phyloP scores from a whole-genome alignment of 2,797 vertebrate genomes.

The Varecia variegata region DNA sequence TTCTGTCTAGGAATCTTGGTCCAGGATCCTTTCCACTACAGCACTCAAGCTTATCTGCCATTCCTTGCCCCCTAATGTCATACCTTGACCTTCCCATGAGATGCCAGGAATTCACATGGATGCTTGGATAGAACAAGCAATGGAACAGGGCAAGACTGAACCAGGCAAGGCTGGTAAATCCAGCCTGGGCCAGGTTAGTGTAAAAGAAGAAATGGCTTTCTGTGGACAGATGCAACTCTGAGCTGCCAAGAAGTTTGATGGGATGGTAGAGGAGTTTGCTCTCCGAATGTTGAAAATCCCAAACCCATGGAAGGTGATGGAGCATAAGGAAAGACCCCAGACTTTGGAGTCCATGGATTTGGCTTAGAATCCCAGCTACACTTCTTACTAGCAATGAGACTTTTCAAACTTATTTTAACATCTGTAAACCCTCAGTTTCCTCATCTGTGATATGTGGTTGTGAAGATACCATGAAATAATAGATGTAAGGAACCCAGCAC shows the following conservation, averaged over 20 bases:
- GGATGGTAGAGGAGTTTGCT: background rate
- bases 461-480: background rate
- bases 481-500: background rate
- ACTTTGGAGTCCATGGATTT: background rate
- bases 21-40: background rate
- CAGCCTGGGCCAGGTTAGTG: background rate
- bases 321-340: background rate
- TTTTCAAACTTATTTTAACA: background rate
- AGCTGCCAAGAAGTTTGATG: background rate
- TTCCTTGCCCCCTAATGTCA: background rate
- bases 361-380: background rate
- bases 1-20: background rate
- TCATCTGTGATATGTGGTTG: background rate
- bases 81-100: background rate
- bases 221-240: background rate
- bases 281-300: background rate
- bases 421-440: background rate
- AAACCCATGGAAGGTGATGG: background rate
- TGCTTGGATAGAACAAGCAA: background rate
- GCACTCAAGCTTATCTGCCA: background rate
- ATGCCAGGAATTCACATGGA: background rate
- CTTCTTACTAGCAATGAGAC: background rate
- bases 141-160: background rate
- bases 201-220: constrained; percentile 7
- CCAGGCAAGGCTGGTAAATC: background rate